phyloP scores from a whole-genome alignment of 2,797 vertebrate genomes.

The Pantherophis alleghaniensis region DNA sequence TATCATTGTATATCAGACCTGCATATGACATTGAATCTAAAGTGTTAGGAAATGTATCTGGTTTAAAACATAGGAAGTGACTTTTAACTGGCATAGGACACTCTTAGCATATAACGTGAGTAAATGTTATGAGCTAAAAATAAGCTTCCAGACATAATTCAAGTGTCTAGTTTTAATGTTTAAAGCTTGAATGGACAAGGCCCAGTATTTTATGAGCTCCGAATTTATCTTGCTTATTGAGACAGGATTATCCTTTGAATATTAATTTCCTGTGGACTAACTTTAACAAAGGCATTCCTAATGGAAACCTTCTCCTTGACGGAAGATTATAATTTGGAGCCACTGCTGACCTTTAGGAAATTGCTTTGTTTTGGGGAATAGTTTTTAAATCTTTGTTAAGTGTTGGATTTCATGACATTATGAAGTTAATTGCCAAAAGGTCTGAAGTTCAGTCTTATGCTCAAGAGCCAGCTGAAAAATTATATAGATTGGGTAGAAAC shows the following conservation, averaged over 20 bases:
- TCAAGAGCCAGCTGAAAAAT: not conserved
- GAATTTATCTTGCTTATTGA: not conserved
- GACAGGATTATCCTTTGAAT: not conserved
- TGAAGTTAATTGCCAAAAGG: not conserved
- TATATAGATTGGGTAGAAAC: not conserved
- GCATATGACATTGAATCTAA: not conserved
- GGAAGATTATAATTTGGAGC: not conserved
- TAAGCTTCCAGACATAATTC: not conserved
- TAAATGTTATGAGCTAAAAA: not conserved
- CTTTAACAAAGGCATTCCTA: not conserved
- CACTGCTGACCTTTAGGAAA: not conserved
- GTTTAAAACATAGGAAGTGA: not conserved
- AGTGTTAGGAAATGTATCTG: not conserved
- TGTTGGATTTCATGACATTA: not conserved
- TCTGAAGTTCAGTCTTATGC: not conserved
- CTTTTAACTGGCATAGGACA: not conserved
- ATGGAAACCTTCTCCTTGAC: not conserved
- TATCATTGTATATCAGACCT: not conserved
- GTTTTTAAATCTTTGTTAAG: not conserved
- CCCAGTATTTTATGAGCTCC: not conserved
- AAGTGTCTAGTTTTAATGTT: not conserved
- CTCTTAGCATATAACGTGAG: not conserved
- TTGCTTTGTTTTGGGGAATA: not conserved
- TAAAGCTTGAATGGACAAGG: not conserved
- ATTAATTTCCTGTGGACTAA: not conserved